Evolutionary conservation across 2,888 invertebrate species (phyloP), one percentile per base, ranked within the genome.

Genomic region (Trichogramma dendrolimi): DNA sequence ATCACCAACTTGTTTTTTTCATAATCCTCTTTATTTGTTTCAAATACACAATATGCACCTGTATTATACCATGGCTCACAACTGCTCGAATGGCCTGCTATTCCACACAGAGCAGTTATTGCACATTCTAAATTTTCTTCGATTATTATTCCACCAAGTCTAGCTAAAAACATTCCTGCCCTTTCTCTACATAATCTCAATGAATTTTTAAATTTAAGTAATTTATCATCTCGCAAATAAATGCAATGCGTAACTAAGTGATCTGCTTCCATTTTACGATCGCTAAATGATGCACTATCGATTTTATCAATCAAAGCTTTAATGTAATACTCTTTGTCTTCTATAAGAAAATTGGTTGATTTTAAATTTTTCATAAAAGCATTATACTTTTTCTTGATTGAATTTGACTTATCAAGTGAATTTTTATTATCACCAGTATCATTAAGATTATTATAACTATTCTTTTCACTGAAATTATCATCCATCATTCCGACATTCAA

Each of bases 1-100:
- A n/a, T n/a, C n/a, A n/a, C 27, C 7, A 48, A 40, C 41, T 14
- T 49, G 5, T 5, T 6, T 5, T n/a, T 48, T 43, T 43, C 6
- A 43, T 6, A 43, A 43, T 8, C 6, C 6, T 43, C 6, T 43
- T 43, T 8, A 6, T 6, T 43, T 6, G 6, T 43, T 43, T 43
- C 6, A 43, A 43, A 10, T 14, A 56, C 47, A 40, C 50, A 38
- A 57, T 57, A 57, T 5, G 43, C 14, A 8, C 27, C 49, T 11
- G 11, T 43, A 46, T 58, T 42, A 58, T 64, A 67, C 60, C 57
- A 68, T 39, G 61, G 10, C 41, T 68, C 68, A 1, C 64, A 52
- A 8, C 64, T 59, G 4, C 64, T 47, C 10, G 57, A 66, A 55
- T 68, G 67, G 41, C 62, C 58, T 42, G 63, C 55, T 40, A 4